Evolutionary conservation across 1,140 invertebrate genomes (phyloP), one percentile per base, ranked within the genome.

Genomic region (Drosophila oshimai): DNA sequence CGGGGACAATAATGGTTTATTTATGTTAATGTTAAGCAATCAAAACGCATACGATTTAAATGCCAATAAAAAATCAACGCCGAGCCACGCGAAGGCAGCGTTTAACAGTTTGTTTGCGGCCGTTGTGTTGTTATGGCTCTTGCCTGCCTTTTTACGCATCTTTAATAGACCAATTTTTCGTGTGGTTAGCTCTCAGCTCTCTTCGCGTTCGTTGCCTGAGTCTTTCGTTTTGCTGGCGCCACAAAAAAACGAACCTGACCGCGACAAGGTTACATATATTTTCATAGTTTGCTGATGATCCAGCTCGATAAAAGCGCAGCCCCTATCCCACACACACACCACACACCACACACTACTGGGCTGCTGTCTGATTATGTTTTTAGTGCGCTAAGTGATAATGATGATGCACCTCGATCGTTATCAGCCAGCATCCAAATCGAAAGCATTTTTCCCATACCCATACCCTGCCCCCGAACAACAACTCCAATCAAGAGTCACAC

Each of bases 11-110:
- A 89, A 89, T 87, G 76, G 77, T 84, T 90, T 87, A 87, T 89
- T 89, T 89, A 89, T 89, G 81, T 87, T 89, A 89, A 89, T 89
- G 81, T 89, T 88, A 89, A 88, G 87, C 87, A 89, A 89, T 89
- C 87, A 89, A 89, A 89, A 83, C 55, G 83, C 84, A 80, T 89
- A 89, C 86, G 81, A 76, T 79, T 89, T 89, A 89, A 89, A 89
- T 87, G 73, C 76, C 86, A 89, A 89, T 89, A 89, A 89, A 86
- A 89, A 89, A 89, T 89, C 86, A 89, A 89, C 76, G 86, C 86
- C 51, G 34, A 76, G 9, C 62, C 39, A 55, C 55, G 53, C 17
- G 22, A 58, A 60, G 44, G 41, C 61, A 64, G 67, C 73, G 74
- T 76, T 86, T 86, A 86, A 87, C 81, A 80, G 81, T 87, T 68